Percentiles rank a stretch among this genome's conserved stretches.
Conservation (phyloP, 2,113 vertebrate genomes). For the Podiceps cristatus region DNA sequence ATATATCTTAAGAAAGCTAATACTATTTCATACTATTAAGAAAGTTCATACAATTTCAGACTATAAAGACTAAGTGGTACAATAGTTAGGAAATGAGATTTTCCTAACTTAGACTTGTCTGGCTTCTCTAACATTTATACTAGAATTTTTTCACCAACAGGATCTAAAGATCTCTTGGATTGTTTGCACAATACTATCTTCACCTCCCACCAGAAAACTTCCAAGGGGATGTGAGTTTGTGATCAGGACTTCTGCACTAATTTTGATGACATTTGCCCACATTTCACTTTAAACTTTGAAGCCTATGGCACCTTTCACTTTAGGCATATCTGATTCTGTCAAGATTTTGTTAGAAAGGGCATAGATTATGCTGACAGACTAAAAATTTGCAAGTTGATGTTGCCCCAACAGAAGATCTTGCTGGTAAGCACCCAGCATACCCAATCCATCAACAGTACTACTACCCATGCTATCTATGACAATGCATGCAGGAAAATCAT, state of each 20-base stretch:
- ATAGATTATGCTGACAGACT: background rate
- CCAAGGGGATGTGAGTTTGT: background rate
- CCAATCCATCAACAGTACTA: no score
- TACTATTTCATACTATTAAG: background rate
- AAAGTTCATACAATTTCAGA: background rate
- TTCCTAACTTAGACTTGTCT: background rate
- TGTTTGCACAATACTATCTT: background rate
- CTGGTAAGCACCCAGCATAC: background rate
- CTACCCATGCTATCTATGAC: rapidly evolving
- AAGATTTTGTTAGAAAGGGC: background rate
- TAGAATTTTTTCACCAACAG: background rate
- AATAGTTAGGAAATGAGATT: background rate
- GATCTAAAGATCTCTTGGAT: background rate
- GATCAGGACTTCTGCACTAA: background rate
- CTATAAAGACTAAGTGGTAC: background rate
- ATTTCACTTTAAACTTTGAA: background rate
- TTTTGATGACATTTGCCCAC: background rate
- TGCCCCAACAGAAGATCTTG: background rate
- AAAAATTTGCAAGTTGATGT: background rate
- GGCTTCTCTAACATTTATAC: background rate
- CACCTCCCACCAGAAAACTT: background rate
- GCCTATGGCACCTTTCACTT: background rate
- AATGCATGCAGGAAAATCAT: rapidly evolving
- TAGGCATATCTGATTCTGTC: background rate
- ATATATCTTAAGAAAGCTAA: background rate